phyloP scores from a whole-genome alignment of 2,113 vertebrate species.

The Hippoglossus stenolepis region DNA sequence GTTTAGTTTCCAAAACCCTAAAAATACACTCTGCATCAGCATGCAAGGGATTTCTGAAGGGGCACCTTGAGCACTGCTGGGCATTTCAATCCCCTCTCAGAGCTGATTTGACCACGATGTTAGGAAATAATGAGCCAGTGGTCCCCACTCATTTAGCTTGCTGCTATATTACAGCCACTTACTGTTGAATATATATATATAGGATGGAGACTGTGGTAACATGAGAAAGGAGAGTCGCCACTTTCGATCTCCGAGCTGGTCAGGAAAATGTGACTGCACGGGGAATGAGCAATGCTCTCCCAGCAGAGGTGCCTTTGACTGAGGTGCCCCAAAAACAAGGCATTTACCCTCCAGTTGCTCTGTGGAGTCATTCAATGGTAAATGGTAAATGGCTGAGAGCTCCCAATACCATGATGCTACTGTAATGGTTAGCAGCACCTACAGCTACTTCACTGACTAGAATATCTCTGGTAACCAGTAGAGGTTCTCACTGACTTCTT shows the following conservation, averaged over 20 bases:
- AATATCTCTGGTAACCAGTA: too few relatives aligned
- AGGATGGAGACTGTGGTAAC: background rate
- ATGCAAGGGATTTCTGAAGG: conserved; percentile 26
- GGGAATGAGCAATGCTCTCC: conserved; percentile 14
- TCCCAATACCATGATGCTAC: background rate
- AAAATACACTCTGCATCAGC: conserved; percentile 16
- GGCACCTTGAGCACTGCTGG: conserved; percentile 29
- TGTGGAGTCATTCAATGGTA: background rate
- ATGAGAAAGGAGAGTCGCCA: conserved; percentile 12
- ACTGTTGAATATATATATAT: conserved; percentile 3
- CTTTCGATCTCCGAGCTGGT: conserved; percentile 5
- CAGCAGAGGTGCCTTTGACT: background rate
- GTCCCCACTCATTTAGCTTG: conserved; percentile 17
- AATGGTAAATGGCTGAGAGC: background rate
- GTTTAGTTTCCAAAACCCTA: background rate
- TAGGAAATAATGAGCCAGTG: conserved; percentile 22
- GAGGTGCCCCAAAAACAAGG: background rate
- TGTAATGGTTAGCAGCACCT: background rate
- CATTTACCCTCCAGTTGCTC: conserved; percentile 13
- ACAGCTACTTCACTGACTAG: too few relatives aligned
- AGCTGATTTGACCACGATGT: conserved; percentile 17
- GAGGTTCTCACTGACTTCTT: too few relatives aligned
- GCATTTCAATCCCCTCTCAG: conserved; percentile 23
- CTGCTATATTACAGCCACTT: conserved; percentile 24
- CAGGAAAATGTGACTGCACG: background rate